Evolutionary conservation across 92 coral and sea anemone genomes (phyloP), one percentile per base, ranked within the genome.

Genomic region (Nematostella vectensis): DNA sequence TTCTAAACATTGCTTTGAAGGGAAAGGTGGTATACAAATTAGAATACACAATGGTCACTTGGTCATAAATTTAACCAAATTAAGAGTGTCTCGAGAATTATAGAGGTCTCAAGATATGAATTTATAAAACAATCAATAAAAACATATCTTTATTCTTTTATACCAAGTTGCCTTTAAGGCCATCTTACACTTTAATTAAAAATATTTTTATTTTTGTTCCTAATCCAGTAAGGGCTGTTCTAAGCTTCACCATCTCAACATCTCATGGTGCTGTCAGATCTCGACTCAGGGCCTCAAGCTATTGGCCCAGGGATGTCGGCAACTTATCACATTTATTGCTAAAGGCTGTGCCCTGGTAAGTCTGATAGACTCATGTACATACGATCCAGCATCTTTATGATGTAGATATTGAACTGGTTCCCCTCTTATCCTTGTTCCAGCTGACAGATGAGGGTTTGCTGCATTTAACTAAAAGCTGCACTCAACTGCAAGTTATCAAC

Each of bases 211-310:
- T 33, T 33, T 33, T 33, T 33, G 40, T 33, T 15, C 6, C 40
- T 33, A 6, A 52, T 77, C 27, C 78, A 88, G 96, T 48, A 79
- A 74, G 43, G 94, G 96, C 52, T 91, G 98, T 57, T 67, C 78
- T 22, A 91, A 91, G 72, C 74, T 91, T 59, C 93, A 78, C 29
- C 79, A 78, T 62, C 58, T 91, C 19, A 91, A 91, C 48, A 65
- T 91, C 12, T 91, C 98, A 0, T 91, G 98, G 98, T 91, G 98
- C 43, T 75, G 80, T 31, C 98, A 86, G 55, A 79, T 91, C 42
- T 72, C 98, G 17, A 70, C 77, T 21, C 83, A 78, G 69, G 98
- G 98, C 36, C 63, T 91, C 6, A 78, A 76, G 58, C 58, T 75
- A 29, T 63, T 91, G 27, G 85, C 88, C 8, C 88, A 86, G 51